A percentile compares a stretch with the other conserved stretches of the same genome.
phyloP scores from a whole-genome alignment of 2,113 vertebrate species.

The Sebastes fasciatus region DNA sequence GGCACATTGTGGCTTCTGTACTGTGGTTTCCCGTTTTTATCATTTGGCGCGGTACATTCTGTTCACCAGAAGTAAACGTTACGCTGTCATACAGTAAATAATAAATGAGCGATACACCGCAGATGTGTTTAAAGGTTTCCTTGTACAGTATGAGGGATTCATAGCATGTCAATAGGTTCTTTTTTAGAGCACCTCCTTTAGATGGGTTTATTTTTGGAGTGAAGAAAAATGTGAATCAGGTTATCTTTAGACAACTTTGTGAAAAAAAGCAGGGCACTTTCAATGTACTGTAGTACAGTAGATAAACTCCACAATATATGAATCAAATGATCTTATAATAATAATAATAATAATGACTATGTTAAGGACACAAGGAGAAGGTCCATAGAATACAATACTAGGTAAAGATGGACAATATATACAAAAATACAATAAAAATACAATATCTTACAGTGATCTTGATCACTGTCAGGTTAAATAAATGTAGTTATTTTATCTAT shows the following conservation, averaged over 20 bases:
- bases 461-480: not conserved
- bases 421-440: too few relatives aligned
- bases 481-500: not conserved
- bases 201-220: not conserved
- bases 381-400: too few relatives aligned
- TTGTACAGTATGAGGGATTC: not conserved
- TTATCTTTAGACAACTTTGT: not conserved
- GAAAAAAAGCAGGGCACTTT: not conserved
- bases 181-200: not conserved
- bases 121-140: conserved; percentile 21
- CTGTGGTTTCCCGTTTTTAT: conserved; percentile 39
- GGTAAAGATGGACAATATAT: too few relatives aligned
- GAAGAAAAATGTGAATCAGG: not conserved
- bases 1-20: conserved; percentile 5
- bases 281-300: not conserved
- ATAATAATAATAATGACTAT: too few relatives aligned
- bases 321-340: too few relatives aligned
- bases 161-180: not conserved
- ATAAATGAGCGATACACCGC: conserved; percentile 33
- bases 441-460: too few relatives aligned
- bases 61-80: conserved; percentile 28
- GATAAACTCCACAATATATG: too few relatives aligned
- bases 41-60: conserved; percentile 27
- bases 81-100: conserved; percentile 38
- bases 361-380: too few relatives aligned